Evolutionary conservation across 2,113 vertebrate genomes (phyloP).

Genomic region (Lophochroa leadbeateri): DNA sequence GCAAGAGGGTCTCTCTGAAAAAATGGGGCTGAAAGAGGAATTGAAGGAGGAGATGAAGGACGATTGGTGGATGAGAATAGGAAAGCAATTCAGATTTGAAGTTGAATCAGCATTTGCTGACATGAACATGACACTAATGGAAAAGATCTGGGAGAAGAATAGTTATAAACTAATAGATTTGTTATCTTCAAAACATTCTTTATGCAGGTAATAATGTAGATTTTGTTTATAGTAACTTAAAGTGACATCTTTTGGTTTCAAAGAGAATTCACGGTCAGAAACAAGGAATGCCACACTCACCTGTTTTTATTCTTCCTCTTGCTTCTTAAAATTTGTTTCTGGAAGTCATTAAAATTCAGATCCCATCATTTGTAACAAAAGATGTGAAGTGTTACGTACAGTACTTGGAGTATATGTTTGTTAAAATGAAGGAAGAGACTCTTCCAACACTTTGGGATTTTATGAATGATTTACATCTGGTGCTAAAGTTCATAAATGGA

Average conservation of each 20-base stretch:
- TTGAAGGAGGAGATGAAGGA: conserved; percentile 21
- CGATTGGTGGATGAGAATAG: neutral
- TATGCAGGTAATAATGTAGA: conserved; percentile 15
- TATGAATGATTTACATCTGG: conserved; percentile 84
- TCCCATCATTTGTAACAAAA: conserved; percentile 68
- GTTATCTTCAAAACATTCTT: neutral
- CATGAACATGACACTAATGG: conserved; percentile 41
- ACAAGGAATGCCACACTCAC: neutral
- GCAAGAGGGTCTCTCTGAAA: conserved; percentile 6
- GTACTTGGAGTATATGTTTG: conserved; percentile 70
- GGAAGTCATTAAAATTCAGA: conserved; percentile 68
- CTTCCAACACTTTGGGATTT: conserved; percentile 75
- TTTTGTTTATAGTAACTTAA: conserved; percentile 17
- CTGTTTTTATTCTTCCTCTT: conserved; percentile 6
- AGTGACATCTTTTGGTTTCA: conserved; percentile 39
- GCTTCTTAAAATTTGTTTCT: conserved; percentile 60
- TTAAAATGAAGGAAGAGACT: conserved; percentile 68
- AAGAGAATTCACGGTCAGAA: conserved; percentile 28
- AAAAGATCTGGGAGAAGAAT: conserved; percentile 48
- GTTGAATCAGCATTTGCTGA: conserved; percentile 56
- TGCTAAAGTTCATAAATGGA: conserved; percentile 80
- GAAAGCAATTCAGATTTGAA: conserved; percentile 45
- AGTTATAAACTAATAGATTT: conserved; percentile 6
- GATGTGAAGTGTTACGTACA: conserved; percentile 61
- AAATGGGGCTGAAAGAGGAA: conserved; percentile 4